These are phyloP conservation scores for Anisognathus igniventris DNA, from an alignment of 2,797 vertebrate species.

Conservation along the genomic window DNA sequence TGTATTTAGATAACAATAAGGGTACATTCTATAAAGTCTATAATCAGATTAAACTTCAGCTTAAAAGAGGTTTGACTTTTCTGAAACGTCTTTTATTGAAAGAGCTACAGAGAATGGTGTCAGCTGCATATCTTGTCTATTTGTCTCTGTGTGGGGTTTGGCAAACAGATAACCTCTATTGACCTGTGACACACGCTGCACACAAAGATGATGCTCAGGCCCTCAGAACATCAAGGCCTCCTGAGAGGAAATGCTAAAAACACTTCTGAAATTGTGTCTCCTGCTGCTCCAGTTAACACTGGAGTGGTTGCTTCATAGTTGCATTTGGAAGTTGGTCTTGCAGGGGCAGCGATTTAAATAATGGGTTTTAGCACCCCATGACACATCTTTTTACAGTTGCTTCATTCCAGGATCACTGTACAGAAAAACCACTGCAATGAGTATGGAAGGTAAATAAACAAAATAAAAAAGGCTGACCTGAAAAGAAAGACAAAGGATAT, in stretches of 20 bases:
- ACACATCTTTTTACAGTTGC: not conserved
- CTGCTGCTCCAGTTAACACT: not conserved
- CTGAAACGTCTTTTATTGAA: not conserved
- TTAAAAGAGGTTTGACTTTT: not conserved
- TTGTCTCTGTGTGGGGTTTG: not conserved
- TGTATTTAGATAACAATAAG: not conserved
- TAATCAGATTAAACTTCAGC: not conserved
- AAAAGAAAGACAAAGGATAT: not conserved
- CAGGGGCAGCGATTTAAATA: not conserved
- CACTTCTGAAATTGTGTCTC: not conserved
- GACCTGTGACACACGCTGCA: rapidly evolving
- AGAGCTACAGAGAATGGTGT: rapidly evolving
- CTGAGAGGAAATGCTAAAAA: not conserved
- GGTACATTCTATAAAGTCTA: not conserved
- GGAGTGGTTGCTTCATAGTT: not conserved
- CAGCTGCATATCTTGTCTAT: not conserved
- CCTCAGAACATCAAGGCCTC: not conserved
- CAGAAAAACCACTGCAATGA: not conserved
- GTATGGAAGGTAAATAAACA: not conserved
- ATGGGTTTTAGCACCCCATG: not conserved
- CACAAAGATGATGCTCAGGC: not conserved
- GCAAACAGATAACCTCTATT: not conserved
- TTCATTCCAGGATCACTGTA: not conserved
- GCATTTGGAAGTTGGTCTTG: not conserved
- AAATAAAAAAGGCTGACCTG: not conserved